Base-by-base conservation (phyloP, 2,113 vertebrate species). In the Indri indri region DNA sequence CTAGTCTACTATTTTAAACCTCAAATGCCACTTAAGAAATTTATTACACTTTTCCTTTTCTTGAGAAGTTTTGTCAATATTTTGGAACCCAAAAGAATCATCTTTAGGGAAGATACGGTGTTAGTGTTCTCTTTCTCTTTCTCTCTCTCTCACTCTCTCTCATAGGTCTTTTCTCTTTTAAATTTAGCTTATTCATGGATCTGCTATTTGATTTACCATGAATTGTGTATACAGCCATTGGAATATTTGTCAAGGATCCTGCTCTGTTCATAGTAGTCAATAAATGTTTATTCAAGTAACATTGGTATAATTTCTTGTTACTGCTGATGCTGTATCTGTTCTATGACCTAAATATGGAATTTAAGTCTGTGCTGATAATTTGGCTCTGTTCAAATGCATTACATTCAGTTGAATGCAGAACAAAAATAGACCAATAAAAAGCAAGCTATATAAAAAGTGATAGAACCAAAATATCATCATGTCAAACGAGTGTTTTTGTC, bases 401-500 rank as follows among this genome's bases (percentile, higher is more conserved):
- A 37, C 25, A 80, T 91, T 27, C 22, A 81, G 27, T 76, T 84
- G 18, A 95, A 88, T 79, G 92, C 34, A 79, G 82, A 84, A 63
- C 32, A 89, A 93, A 84, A 88, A 91, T 13, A 86, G 94, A 89
- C 0, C 0, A 96, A 42, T 91, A 25, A 88, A 95, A 97, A 97
- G 17, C 42, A 97, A 97, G 6, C 18, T 92, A 37, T n/a, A 77
- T 57, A 73, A 91, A 89, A 95, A 81, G 20, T 22, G 27, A 81
- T 85, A 88, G 81, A 98, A 93, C 73, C 52, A 77, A 97, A 97
- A 95, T 81, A 97, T 37, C 88, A 68, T 90, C 2, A 14, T 92
- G 66, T 79, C 50, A 98, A 97, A 93, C 93, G 95, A 40, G 3
- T 90, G 27, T 95, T 97, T 97, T 97, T 63, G 91, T 96, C 17